Evolutionary conservation across 2,888 invertebrate species (phyloP), one percentile per base, ranked within the genome.

Genomic region (Lepidochitona cinerea): DNA sequence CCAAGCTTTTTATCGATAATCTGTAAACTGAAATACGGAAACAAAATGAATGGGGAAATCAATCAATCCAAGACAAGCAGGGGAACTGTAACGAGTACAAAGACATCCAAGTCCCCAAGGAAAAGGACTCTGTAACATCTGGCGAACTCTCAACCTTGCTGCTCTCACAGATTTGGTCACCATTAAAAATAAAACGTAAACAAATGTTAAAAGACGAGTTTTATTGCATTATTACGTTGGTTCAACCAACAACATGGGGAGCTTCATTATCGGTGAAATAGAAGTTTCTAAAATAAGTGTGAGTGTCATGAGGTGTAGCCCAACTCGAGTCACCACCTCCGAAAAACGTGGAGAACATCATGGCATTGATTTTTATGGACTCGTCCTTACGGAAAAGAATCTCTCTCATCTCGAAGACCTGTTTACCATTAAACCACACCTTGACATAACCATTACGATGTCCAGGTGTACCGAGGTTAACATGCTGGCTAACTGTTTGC

Each of bases 321-420:
- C 81, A 86, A n/a, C 59, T 54, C 7, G 64, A 33, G 67, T 73
- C 76, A 12, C 59, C 52, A 3, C 86, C 86, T 3, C 85, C 86
- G 65, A 83, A 86, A 71, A 86, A 84, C 26, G 84, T 84, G 0
- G 83, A 84, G 70, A 85, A 84, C 74, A 81, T 81, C 36, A 85
- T 70, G 1, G 83, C 83, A 32, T 81, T 77, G 35, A 84, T 81
- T 14, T 79, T 52, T 36, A 83, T 72, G 35, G 37, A 37, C 5
- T 73, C 70, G 26, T 78, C 74, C 41, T 72, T 70, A 23, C 84
- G 74, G 65, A 83, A 76, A 36, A 78, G 74, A 29, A 83, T 66
- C 65, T 79, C 73, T 7, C 52, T 37, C 68, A 41, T 81, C 73
- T 36, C 73, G 70, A 32, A 81, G 66, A 71, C 78, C 66, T 23